A percentile compares a stretch with the other conserved stretches of the same genome.
Conservation (phyloP, 2,888 invertebrate genomes). For the Lepidonotus clava region DNA sequence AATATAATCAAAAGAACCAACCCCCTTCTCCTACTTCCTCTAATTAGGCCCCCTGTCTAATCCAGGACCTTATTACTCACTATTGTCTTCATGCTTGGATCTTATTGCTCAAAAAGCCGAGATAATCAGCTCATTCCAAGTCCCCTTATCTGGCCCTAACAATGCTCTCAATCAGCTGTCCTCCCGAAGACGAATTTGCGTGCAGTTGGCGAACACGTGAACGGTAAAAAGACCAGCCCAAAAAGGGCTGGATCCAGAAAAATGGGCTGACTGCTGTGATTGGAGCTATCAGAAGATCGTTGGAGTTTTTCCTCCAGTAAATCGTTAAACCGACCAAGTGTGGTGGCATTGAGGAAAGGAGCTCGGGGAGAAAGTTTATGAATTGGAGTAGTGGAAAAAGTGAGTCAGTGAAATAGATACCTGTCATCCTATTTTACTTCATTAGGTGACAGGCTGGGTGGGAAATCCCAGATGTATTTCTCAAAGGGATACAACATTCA, state of each 20-base stretch:
- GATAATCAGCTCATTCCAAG: background rate
- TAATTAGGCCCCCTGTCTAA: background rate
- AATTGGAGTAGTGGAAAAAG: background rate
- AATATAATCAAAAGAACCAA: too few relatives aligned
- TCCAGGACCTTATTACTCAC: too few relatives aligned
- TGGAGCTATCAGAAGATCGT: background rate
- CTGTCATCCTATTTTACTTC: background rate
- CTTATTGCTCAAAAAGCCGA: background rate
- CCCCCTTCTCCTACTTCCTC: background rate
- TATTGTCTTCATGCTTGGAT: background rate
- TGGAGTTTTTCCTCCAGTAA: background rate
- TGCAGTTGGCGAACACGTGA: background rate
- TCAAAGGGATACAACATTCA: too few relatives aligned
- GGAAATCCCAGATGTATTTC: too few relatives aligned
- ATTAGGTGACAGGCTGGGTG: too few relatives aligned
- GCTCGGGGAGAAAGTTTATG: background rate
- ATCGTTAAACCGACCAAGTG: background rate
- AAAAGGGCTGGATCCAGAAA: background rate
- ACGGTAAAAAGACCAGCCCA: background rate
- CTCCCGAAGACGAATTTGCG: background rate
- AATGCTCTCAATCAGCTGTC: background rate
- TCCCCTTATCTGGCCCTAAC: background rate
- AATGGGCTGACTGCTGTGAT: background rate
- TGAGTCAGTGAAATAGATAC: background rate
- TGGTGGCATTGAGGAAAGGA: background rate